These are phyloP conservation scores for Drosophila parthenogenetica DNA, from an alignment of 2,888 invertebrate species.

Conservation along the genomic window DNA sequence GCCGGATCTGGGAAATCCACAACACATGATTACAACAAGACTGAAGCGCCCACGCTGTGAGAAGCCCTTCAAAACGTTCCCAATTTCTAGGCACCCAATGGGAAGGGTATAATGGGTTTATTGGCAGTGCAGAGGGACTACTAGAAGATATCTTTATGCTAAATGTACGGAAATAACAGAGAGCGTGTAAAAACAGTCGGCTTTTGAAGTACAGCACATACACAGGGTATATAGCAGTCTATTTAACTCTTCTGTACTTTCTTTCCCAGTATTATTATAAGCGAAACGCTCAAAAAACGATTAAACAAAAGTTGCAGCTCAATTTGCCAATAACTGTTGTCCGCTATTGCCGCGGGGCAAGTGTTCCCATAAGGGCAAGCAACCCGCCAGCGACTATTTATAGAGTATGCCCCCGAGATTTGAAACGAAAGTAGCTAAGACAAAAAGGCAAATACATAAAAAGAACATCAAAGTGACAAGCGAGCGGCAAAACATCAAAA, in stretches of 20 bases:
- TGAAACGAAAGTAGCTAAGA: constrained; percentile 48
- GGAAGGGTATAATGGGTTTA: background rate
- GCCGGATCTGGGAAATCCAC: constrained; percentile 35
- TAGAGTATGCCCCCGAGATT: constrained; percentile 17
- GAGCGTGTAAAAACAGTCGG: too few relatives aligned
- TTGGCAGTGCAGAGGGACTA: background rate
- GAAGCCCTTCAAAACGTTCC: constrained; percentile 39
- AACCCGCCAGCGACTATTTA: constrained; percentile 38
- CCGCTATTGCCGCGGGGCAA: constrained; percentile 18
- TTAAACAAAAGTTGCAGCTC: constrained; percentile 53
- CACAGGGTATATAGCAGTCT: background rate
- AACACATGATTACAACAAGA: constrained; percentile 7
- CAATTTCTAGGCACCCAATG: constrained; percentile 2
- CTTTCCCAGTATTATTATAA: background rate
- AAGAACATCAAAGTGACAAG: constrained; percentile 68
- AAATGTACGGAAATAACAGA: too few relatives aligned
- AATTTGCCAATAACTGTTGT: constrained; percentile 39
- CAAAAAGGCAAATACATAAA: background rate
- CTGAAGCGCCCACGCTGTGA: constrained; percentile 39
- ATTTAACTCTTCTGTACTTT: background rate
- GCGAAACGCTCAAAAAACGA: constrained; percentile 24
- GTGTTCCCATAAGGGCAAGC: constrained; percentile 46
- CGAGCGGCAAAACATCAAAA: constrained; percentile 53
- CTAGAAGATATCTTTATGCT: too few relatives aligned
- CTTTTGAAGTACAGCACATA: too few relatives aligned